Percentiles rank a stretch among this genome's conserved stretches.
Conservation (phyloP, 2,888 invertebrate species). For the Caenorhabditis sp. region DNA sequence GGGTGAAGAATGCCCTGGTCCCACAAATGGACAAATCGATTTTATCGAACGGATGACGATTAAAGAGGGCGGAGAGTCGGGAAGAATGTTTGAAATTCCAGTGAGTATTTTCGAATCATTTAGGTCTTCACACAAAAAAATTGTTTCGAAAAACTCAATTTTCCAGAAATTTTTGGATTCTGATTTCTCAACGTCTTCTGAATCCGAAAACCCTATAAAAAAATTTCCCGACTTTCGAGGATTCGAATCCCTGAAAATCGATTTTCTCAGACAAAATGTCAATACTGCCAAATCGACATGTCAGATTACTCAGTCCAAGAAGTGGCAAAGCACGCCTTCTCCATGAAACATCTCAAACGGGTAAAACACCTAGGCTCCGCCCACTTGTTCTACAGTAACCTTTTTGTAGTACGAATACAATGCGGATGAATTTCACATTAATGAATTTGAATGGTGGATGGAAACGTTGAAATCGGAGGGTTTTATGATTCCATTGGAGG, state of each 20-base stretch:
- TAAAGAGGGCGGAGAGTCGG: neutral
- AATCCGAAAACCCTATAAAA: neutral
- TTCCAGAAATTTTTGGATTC: no score
- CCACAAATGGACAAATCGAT: neutral
- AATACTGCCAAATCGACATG: neutral
- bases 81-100: neutral
- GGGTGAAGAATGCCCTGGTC: neutral
- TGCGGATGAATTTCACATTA: neutral
- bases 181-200: no score
- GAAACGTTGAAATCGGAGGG: neutral
- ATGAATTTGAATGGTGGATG: neutral
- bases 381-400: no score
- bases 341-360: neutral
- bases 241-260: no score
- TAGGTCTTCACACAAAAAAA: no score
- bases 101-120: neutral
- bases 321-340: neutral
- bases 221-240: neutral
- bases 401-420: neutral
- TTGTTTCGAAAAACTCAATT: no score
- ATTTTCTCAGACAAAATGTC: neutral
- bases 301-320: neutral
- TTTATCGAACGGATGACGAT: neutral
- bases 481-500: neutral
- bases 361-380: neutral